Percentiles rank a stretch among this genome's conserved stretches.
Conservation (phyloP, 2,888 invertebrate genomes). For the Autographa gamma region DNA sequence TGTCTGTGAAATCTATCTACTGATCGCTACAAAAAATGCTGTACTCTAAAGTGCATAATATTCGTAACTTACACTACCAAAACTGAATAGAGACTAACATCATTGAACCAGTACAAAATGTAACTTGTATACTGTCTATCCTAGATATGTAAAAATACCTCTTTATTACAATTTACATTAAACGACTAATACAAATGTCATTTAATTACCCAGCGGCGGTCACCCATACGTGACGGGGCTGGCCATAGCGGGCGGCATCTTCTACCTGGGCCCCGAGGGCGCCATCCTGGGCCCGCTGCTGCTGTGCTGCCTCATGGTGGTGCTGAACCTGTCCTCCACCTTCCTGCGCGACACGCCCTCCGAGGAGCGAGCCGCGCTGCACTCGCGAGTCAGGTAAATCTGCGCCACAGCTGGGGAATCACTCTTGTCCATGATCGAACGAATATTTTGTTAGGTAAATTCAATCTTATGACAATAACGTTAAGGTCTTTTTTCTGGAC, state of each 20-base stretch:
- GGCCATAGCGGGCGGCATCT: conserved; percentile 99
- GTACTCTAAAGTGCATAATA: no score
- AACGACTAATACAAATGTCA: no score
- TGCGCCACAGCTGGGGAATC: conserved; percentile 21
- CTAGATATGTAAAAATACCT: no score
- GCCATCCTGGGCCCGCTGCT: conserved; percentile 98
- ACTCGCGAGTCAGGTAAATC: conserved; percentile 86
- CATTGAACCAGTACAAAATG: no score
- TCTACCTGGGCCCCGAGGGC: conserved; percentile 98
- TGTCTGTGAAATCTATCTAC: no score
- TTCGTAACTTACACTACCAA: no score
- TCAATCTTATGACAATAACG: background rate
- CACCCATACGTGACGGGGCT: conserved; percentile 99
- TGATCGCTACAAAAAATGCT: no score
- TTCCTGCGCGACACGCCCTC: conserved; percentile 91
- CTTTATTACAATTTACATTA: no score
- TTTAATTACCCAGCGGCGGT: conserved; percentile 91
- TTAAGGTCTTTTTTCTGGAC: background rate
- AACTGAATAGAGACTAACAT: no score
- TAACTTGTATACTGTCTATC: no score
- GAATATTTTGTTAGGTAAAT: conserved; percentile 7
- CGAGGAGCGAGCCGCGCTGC: conserved; percentile 88
- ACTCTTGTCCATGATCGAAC: conserved; percentile 24
- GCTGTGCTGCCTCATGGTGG: conserved; percentile 97
- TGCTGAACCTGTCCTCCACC: conserved; percentile 94